Evolutionary conservation across 2,888 invertebrate species (phyloP).

Genomic region (Pinctada fucata): DNA sequence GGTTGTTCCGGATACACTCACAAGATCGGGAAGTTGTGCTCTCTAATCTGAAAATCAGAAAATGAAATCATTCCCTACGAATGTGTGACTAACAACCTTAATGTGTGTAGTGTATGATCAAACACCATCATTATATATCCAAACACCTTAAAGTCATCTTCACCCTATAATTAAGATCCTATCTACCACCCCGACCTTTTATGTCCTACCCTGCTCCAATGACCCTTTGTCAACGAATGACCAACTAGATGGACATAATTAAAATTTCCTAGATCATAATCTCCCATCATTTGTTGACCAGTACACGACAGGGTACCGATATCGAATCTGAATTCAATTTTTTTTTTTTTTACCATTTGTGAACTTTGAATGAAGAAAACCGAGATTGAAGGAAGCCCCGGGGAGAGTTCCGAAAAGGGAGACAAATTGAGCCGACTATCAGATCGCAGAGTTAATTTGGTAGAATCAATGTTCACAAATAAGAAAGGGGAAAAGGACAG

Average conservation of each 20-base stretch:
- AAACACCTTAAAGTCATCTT: conserved; percentile 2
- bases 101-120: background rate
- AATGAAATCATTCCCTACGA: background rate
- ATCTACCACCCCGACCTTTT: background rate
- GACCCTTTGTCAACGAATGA: background rate
- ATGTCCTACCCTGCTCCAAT: background rate
- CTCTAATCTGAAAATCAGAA: background rate
- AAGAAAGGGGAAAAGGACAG: background rate
- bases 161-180: background rate
- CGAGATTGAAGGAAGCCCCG: background rate
- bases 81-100: background rate
- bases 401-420: background rate
- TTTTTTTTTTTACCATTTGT: too few species aligned
- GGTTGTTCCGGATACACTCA: too few species aligned
- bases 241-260: conserved; percentile 1
- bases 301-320: background rate
- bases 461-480: background rate
- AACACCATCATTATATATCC: conserved; percentile 4
- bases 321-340: background rate
- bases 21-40: too few species aligned
- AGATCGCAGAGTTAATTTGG: background rate
- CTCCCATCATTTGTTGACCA: background rate
- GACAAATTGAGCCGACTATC: background rate
- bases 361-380: too few species aligned
- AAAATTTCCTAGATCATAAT: conserved; percentile 1